phyloP scores from a whole-genome alignment of 2,888 invertebrate species.

The Cheilosia variabilis region DNA sequence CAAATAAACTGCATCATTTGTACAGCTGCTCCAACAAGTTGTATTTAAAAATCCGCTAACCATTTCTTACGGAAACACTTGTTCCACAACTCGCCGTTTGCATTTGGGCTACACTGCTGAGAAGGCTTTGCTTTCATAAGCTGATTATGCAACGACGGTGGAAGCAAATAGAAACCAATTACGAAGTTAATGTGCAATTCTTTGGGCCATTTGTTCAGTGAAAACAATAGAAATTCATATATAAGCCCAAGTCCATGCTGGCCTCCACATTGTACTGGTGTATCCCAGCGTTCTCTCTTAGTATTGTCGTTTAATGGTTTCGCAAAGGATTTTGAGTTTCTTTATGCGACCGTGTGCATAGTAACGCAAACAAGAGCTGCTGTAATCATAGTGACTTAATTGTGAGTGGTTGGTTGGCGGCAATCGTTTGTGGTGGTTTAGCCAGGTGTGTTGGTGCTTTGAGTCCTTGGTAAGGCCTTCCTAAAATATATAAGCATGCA shows the following conservation, averaged over 20 bases:
- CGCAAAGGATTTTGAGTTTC: not conserved
- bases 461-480: not conserved
- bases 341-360: conserved; percentile 9
- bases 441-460: not conserved
- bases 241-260: conserved; percentile 30
- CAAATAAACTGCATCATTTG: no score
- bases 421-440: not conserved
- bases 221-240: conserved; percentile 15
- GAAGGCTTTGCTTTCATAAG: conserved; percentile 14
- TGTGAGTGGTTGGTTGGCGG: conserved; percentile 16
- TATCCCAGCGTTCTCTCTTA: not conserved
- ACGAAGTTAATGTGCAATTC: conserved; percentile 47
- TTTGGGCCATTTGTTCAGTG: conserved; percentile 26
- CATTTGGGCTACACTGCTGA: not conserved
- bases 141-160: conserved; percentile 42
- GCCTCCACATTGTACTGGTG: conserved; percentile 14
- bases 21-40: no score
- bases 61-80: not conserved
- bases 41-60: no score
- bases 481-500: not conserved
- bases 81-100: not conserved
- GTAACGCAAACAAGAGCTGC: conserved; percentile 21
- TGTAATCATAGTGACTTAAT: conserved; percentile 35
- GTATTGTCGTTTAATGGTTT: conserved; percentile 26
- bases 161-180: conserved; percentile 60